Evolutionary conservation across 2,113 vertebrate species (phyloP).

Genomic region (Boleophthalmus pectinirostris): DNA sequence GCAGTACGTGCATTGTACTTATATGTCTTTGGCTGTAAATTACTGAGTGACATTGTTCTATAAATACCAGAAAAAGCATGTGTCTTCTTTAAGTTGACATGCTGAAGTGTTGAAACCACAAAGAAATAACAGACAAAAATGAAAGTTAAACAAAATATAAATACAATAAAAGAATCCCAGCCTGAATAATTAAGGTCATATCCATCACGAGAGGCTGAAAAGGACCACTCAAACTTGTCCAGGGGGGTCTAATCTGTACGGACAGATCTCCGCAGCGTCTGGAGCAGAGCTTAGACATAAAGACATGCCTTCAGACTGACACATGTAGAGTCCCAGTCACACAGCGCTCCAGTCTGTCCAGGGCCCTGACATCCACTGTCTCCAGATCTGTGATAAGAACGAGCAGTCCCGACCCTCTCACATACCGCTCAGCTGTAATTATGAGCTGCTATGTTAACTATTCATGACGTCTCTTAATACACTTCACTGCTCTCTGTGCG

Average conservation of each 20-base stretch:
- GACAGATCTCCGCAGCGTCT: conserved; percentile 19
- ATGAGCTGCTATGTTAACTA: conserved; percentile 49
- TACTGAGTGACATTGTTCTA: too few species aligned
- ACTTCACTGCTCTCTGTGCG: not conserved
- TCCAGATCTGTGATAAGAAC: conserved; percentile 70
- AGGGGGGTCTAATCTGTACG: conserved; percentile 14
- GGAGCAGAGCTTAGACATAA: conserved; percentile 36
- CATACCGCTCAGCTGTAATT: conserved; percentile 39
- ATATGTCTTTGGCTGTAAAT: too few species aligned
- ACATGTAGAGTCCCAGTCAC: conserved; percentile 60
- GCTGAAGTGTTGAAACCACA: too few species aligned
- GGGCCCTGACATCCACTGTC: conserved; percentile 61
- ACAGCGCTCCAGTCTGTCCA: conserved; percentile 62
- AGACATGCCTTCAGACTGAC: conserved; percentile 67
- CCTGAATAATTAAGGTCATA: not conserved
- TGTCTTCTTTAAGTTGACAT: too few species aligned
- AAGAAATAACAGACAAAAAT: too few species aligned
- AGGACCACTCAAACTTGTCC: not conserved
- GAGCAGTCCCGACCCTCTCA: conserved; percentile 54
- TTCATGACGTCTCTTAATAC: conserved; percentile 12
- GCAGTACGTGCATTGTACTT: too few species aligned
- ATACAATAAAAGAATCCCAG: not conserved
- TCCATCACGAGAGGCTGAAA: not conserved
- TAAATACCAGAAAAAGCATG: too few species aligned
- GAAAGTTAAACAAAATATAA: not conserved